Evolutionary conservation across 2,797 vertebrate species (phyloP).

Genomic region (Peromyscus melanophrys): DNA sequence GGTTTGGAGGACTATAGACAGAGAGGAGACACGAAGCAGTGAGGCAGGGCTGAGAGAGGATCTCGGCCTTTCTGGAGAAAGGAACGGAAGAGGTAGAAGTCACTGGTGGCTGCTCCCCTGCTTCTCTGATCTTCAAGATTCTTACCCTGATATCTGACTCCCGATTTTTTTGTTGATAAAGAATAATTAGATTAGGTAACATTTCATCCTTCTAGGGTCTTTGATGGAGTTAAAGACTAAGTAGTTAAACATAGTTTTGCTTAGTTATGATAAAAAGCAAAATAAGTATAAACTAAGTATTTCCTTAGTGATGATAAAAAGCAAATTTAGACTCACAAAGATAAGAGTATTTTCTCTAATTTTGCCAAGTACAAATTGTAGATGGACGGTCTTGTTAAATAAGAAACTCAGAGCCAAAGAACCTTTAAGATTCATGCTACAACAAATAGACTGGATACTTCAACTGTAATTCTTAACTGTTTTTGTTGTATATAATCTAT

Average conservation of each 20-base stretch:
- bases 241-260: background rate
- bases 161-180: background rate
- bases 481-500: background rate
- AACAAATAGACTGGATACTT: background rate
- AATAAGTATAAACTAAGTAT: too few relatives aligned
- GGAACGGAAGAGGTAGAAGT: background rate
- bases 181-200: background rate
- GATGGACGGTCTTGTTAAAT: too few relatives aligned
- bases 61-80: background rate
- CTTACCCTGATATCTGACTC: background rate
- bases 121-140: background rate
- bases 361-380: background rate
- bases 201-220: background rate
- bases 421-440: background rate
- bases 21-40: background rate
- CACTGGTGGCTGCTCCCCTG: background rate
- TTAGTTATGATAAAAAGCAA: background rate
- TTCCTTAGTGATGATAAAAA: background rate
- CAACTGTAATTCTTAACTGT: background rate
- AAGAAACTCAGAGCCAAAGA: too few relatives aligned
- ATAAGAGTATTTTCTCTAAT: background rate
- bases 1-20: background rate
- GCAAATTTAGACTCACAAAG: background rate
- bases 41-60: background rate
- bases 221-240: background rate